phyloP scores from a whole-genome alignment of 2,113 vertebrate genomes.

The Sula dactylatra region DNA sequence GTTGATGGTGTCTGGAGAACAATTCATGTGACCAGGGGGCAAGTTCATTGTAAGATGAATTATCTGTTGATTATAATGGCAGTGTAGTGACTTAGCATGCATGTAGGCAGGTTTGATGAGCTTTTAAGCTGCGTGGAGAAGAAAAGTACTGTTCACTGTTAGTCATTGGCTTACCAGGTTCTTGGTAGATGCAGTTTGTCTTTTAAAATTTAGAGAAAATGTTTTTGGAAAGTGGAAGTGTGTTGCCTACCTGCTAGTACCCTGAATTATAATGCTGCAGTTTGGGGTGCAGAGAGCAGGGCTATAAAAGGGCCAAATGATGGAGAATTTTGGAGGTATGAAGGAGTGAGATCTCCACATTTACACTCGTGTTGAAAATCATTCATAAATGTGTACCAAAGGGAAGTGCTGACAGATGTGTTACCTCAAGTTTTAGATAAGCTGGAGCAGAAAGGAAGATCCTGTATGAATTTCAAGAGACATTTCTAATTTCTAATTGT shows the following conservation, averaged over 20 bases:
- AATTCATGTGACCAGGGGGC: neutral
- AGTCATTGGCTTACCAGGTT: neutral
- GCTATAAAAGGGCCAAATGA: neutral
- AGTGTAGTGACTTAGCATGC: neutral
- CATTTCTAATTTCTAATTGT: constrained; percentile 1
- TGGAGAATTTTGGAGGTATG: neutral
- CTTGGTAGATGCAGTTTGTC: neutral
- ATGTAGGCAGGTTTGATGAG: neutral
- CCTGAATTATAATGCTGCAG: neutral
- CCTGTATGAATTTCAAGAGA: neutral
- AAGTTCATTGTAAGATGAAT: neutral
- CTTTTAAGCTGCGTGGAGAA: neutral
- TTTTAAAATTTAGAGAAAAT: neutral
- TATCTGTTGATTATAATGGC: neutral
- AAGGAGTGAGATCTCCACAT: neutral
- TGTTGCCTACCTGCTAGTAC: neutral
- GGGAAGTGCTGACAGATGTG: neutral
- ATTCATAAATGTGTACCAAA: neutral
- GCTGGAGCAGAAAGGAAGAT: neutral
- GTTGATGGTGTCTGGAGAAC: neutral
- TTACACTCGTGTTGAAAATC: neutral
- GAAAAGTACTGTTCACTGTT: neutral
- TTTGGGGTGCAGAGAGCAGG: neutral
- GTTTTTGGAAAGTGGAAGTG: neutral
- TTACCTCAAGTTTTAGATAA: neutral